Evolutionary conservation across 2,113 vertebrate species (phyloP).

Genomic region (Tylochromis polylepis): DNA sequence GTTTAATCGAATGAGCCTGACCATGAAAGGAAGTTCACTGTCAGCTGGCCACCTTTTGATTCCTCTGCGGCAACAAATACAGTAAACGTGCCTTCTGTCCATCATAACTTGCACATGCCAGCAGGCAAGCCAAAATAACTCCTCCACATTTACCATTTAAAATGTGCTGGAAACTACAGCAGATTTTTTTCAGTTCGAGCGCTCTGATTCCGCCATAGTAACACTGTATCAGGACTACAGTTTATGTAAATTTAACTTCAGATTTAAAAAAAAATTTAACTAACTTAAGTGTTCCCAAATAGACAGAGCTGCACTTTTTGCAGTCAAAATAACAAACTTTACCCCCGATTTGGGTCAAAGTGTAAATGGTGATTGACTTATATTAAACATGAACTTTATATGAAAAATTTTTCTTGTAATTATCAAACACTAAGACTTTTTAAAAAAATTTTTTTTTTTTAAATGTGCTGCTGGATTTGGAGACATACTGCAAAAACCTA

Average conservation of each 20-base stretch:
- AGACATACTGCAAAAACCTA: not conserved
- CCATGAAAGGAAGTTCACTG: fast-evolving
- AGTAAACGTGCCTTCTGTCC: constrained; percentile 36
- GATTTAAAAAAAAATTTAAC: not conserved
- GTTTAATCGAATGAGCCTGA: not conserved
- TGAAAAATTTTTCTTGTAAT: not conserved
- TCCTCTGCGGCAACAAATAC: not conserved
- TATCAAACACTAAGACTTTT: not conserved
- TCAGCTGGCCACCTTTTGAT: not conserved
- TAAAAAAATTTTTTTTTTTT: fast-evolving
- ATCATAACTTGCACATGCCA: not conserved
- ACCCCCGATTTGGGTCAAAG: not conserved
- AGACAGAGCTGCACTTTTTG: not conserved
- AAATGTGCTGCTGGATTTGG: not conserved
- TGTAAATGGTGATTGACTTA: not conserved
- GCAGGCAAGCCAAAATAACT: not conserved
- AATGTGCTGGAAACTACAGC: not conserved
- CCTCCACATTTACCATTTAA: not conserved
- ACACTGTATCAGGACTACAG: not conserved
- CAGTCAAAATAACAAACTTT: not conserved
- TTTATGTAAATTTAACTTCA: not conserved
- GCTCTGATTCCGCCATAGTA: not conserved
- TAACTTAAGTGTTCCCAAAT: not conserved
- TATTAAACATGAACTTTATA: not conserved
- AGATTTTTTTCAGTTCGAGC: not conserved